A percentile compares a stretch with the other conserved stretches of the same genome.
Evolutionary conservation across 2,797 vertebrate genomes (phyloP).

Genomic region (Sciurus vulgaris): DNA sequence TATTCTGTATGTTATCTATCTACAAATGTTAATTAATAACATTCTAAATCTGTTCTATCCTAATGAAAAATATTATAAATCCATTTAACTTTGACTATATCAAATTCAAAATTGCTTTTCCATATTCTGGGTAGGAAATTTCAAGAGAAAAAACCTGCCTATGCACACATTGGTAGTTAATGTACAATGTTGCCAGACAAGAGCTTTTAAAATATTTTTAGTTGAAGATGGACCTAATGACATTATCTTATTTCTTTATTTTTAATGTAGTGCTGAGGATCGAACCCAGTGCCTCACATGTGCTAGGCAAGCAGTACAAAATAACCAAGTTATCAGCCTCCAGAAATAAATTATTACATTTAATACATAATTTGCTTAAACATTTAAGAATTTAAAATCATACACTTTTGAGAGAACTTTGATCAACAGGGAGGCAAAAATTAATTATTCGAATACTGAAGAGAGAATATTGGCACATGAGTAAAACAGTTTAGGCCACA

Average conservation of each 20-base stretch:
- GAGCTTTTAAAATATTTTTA: neutral
- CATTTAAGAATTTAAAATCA: neutral
- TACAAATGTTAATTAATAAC: conserved; percentile 25
- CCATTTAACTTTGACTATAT: neutral
- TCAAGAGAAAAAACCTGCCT: neutral
- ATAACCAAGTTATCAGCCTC: neutral
- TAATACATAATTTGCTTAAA: conserved; percentile 1
- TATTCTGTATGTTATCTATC: neutral
- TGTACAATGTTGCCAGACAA: neutral
- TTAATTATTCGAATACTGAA: conserved; percentile 15
- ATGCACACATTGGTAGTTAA: neutral
- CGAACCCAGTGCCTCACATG: too few species aligned
- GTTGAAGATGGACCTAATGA: too few species aligned
- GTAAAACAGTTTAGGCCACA: neutral
- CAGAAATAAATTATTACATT: conserved; percentile 46
- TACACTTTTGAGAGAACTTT: conserved; percentile 14
- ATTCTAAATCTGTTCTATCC: neutral
- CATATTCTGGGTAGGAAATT: neutral
- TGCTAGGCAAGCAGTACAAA: neutral
- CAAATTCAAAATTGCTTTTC: neutral
- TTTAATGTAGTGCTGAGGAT: too few species aligned
- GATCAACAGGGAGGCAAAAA: neutral
- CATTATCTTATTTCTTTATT: too few species aligned
- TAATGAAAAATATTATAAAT: neutral
- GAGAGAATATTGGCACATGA: conserved; percentile 3